Percentiles rank a stretch among this genome's conserved stretches.
phyloP scores from a whole-genome alignment of 2,888 invertebrate species.

The Chelonus formosanus region DNA sequence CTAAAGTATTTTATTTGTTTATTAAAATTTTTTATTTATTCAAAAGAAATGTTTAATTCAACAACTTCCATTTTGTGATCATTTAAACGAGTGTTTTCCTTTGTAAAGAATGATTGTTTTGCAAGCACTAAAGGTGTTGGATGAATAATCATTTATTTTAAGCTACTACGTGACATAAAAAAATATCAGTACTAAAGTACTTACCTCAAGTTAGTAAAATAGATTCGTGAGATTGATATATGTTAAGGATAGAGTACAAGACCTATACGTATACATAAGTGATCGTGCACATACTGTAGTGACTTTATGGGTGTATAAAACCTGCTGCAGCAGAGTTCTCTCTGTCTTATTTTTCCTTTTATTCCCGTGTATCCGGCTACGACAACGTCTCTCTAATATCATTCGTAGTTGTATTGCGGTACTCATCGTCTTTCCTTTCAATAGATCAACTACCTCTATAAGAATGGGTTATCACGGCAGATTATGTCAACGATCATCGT shows the following conservation, averaged over 20 bases:
- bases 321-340: conserved; percentile 20
- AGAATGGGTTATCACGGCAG: conserved; percentile 25
- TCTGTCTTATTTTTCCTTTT: not conserved
- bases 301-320: conserved; percentile 45
- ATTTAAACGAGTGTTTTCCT: too few relatives aligned
- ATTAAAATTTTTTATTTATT: too few relatives aligned
- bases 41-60: too few relatives aligned
- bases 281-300: conserved; percentile 43
- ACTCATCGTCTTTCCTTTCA: conserved; percentile 37
- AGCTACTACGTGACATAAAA: too few relatives aligned
- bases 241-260: too few relatives aligned
- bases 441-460: conserved; percentile 8
- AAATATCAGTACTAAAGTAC: too few relatives aligned
- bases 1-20: too few relatives aligned
- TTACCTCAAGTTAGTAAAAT: conserved; percentile 8
- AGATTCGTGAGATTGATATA: not conserved
- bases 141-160: too few relatives aligned
- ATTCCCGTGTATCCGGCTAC: too few relatives aligned
- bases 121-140: too few relatives aligned
- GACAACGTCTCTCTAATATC: not conserved
- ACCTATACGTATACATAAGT: not conserved
- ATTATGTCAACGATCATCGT: conserved; percentile 26
- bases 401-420: not conserved
- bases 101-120: too few relatives aligned
- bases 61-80: too few relatives aligned